Percentiles rank a stretch among this genome's conserved stretches.
These are phyloP conservation scores for Leucophenga varia DNA, from an alignment of 1,140 invertebrate genomes.

Conservation along the genomic window DNA sequence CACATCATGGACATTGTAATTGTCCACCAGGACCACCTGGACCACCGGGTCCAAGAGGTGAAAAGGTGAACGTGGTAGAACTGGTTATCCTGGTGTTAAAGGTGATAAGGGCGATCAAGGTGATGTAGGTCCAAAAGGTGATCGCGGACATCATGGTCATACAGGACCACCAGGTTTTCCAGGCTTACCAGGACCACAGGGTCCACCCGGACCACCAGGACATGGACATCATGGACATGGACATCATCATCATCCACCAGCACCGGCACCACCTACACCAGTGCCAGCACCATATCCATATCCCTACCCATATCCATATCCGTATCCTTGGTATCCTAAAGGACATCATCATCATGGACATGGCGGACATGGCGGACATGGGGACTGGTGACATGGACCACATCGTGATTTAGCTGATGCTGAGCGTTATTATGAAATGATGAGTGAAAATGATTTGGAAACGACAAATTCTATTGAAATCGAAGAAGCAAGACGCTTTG, in stretches of 20 bases:
- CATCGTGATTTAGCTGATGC: too few species aligned
- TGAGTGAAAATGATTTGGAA: too few species aligned
- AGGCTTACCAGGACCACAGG: constrained; percentile 26
- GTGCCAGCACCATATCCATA: too few species aligned
- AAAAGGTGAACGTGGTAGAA: constrained; percentile 14
- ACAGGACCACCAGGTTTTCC: constrained; percentile 43
- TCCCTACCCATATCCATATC: too few species aligned
- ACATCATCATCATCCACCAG: constrained; percentile 8
- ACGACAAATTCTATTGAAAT: too few species aligned
- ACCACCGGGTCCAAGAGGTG: constrained; percentile 19
- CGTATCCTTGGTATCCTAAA: too few species aligned
- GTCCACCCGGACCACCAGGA: constrained; percentile 18
- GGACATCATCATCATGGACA: too few species aligned
- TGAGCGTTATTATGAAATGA: too few species aligned
- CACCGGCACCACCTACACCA: too few species aligned
- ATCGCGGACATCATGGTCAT: constrained; percentile 26
- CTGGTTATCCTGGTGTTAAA: constrained; percentile 26
- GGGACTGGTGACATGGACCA: too few species aligned
- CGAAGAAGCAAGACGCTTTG: too few species aligned
- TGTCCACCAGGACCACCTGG: constrained; percentile 29
- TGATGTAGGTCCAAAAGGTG: constrained; percentile 29
- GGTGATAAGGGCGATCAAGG: constrained; percentile 28
- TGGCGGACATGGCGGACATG: too few species aligned
- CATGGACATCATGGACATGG: constrained; percentile 21
- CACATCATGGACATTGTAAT: constrained; percentile 9